Conservation (phyloP, 1,140 invertebrate species). For the Drosophila pseudoananassae region DNA sequence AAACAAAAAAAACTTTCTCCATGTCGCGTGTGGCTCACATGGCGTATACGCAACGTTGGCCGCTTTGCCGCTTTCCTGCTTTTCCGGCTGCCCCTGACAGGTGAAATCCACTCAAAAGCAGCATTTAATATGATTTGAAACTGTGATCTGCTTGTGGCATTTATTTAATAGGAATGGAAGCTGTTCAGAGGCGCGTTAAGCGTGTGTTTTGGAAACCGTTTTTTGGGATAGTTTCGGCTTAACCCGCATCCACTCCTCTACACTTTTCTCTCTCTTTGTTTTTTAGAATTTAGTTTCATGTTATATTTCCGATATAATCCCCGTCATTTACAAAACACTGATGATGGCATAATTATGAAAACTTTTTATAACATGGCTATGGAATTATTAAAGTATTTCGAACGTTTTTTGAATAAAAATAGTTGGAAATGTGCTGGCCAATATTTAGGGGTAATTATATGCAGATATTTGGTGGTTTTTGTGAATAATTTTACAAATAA, state of each 20-base stretch:
- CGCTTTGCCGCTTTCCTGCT: background rate
- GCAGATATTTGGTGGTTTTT: background rate
- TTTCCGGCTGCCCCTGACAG: conserved; percentile 49
- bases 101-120: conserved; percentile 40
- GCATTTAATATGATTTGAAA: conserved; percentile 68
- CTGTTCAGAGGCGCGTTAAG: conserved; percentile 52
- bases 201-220: conserved; percentile 2
- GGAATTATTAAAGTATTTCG: background rate
- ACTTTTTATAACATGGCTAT: background rate
- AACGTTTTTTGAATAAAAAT: conserved; percentile 2
- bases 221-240: background rate
- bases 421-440: conserved; percentile 14
- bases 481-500: conserved; percentile 31
- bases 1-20: conserved; percentile 13
- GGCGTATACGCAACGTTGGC: conserved; percentile 54
- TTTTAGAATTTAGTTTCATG: too few relatives aligned
- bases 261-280: too few relatives aligned
- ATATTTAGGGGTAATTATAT: conserved; percentile 32
- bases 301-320: too few relatives aligned
- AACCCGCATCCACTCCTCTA: background rate
- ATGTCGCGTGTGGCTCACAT: conserved; percentile 48
- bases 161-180: conserved; percentile 68
- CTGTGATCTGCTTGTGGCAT: conserved; percentile 72
- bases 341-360: too few relatives aligned
- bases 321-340: too few relatives aligned